A percentile compares a stretch with the other conserved stretches of the same genome.
Conservation (phyloP, 2,888 invertebrate species). For the Parnassius mnemosyne region DNA sequence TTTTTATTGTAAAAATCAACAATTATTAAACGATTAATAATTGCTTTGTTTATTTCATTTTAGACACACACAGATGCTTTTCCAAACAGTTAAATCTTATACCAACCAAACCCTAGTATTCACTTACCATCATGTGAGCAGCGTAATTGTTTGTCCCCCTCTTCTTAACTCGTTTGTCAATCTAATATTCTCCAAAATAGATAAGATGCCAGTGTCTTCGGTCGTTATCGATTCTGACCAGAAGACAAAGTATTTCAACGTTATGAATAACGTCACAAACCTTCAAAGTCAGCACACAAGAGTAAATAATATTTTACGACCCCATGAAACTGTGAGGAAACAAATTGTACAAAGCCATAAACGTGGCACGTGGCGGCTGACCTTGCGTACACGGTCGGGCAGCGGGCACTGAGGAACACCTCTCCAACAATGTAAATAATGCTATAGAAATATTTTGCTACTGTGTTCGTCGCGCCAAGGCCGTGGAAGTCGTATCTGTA, state of each 20-base stretch:
- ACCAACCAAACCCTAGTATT: too few species aligned
- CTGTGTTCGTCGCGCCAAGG: constrained; percentile 23
- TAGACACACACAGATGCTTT: too few species aligned
- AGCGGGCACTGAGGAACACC: constrained; percentile 35
- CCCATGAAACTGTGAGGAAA: constrained; percentile 33
- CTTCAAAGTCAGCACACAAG: constrained; percentile 16
- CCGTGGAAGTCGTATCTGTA: not conserved
- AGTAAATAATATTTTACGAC: constrained; percentile 26
- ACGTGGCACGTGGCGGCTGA: constrained; percentile 59
- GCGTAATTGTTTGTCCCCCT: too few species aligned
- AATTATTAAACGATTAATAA: too few species aligned
- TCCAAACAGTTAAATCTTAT: too few species aligned
- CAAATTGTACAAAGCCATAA: constrained; percentile 32
- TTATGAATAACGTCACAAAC: constrained; percentile 14
- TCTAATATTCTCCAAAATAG: too few species aligned
- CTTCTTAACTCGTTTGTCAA: too few species aligned
- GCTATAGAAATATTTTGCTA: constrained; percentile 8
- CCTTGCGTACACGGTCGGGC: constrained; percentile 47
- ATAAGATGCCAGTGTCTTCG: too few species aligned
- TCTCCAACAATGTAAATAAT: constrained; percentile 35
- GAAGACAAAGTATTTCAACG: constrained; percentile 1
- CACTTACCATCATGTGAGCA: too few species aligned
- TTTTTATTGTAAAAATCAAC: too few species aligned
- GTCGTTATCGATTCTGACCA: too few species aligned
- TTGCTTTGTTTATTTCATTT: too few species aligned